These are phyloP conservation scores for Elanoides forficatus DNA, from an alignment of 2,113 vertebrate genomes.

Conservation along the genomic window DNA sequence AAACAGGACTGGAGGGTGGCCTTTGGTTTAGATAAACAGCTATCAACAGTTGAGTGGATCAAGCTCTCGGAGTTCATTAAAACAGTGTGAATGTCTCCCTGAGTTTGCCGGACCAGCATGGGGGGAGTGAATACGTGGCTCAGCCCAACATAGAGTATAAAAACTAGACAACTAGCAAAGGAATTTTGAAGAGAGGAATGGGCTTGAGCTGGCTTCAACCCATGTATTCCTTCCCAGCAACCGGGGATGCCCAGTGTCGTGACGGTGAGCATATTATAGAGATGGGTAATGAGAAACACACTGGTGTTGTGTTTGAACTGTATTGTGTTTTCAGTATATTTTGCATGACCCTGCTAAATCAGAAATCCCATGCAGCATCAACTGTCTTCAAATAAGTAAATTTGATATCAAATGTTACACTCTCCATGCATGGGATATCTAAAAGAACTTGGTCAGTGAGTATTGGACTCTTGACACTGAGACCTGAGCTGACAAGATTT, in stretches of 20 bases:
- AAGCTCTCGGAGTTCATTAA: not conserved
- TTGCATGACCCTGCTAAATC: not conserved
- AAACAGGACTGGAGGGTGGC: not conserved
- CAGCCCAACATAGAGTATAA: not conserved
- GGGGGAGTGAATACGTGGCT: not conserved
- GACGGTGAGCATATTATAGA: not conserved
- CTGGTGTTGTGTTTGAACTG: not conserved
- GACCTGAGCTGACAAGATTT: not conserved
- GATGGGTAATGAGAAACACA: not conserved
- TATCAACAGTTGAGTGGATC: not conserved
- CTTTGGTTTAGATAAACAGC: not conserved
- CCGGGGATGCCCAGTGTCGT: rapidly evolving
- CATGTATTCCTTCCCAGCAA: not conserved
- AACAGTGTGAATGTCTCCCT: not conserved
- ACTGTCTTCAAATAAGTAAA: not conserved
- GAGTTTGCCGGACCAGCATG: not conserved
- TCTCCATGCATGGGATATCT: not conserved
- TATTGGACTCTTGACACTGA: not conserved
- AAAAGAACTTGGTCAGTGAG: not conserved
- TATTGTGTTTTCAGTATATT: not conserved
- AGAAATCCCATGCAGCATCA: not conserved
- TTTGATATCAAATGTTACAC: not conserved
- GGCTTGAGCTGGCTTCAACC: not conserved
- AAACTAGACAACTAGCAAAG: not conserved
- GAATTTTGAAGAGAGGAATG: not conserved